These are phyloP conservation scores for Troilus luridus DNA, from an alignment of 2,888 invertebrate genomes.

Conservation along the genomic window DNA sequence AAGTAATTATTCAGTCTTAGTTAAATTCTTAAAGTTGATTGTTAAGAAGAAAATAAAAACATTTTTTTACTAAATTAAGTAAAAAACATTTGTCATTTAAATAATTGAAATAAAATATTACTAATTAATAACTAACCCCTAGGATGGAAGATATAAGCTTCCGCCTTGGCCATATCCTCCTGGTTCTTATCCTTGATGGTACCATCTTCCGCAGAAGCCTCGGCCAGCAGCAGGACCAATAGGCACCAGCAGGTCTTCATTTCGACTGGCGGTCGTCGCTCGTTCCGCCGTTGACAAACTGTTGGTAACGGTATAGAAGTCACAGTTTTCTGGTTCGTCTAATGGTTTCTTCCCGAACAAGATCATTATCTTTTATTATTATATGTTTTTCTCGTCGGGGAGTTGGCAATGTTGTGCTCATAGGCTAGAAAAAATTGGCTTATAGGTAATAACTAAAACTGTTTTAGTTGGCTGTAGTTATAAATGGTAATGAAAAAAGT, in stretches of 20 bases:
- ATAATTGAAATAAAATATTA: background rate
- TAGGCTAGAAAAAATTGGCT: background rate
- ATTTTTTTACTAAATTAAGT: background rate
- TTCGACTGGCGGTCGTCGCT: conserved; percentile 34
- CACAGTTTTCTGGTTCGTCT: conserved; percentile 34
- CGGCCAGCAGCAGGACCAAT: conserved; percentile 12
- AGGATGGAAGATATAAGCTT: conserved; percentile 50
- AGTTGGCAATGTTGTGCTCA: background rate
- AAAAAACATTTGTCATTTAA: too few relatives aligned
- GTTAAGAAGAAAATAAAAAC: background rate
- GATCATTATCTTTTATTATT: background rate
- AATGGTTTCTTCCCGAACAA: background rate
- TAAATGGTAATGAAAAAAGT: too few relatives aligned
- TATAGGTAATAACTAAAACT: background rate
- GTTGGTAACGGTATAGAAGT: background rate
- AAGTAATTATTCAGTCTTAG: too few relatives aligned
- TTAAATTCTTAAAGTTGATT: background rate
- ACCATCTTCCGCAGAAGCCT: background rate
- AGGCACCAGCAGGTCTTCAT: conserved; percentile 20
- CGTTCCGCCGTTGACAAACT: conserved; percentile 42
- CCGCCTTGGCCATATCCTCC: conserved; percentile 18
- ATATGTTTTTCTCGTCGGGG: background rate
- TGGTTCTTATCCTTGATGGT: background rate
- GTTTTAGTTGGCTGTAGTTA: too few relatives aligned
- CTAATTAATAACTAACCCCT: background rate